A percentile compares a stretch with the other conserved stretches of the same genome.
Evolutionary conservation across 2,113 vertebrate species (phyloP).

Genomic region (Phylloscopus trochilus): DNA sequence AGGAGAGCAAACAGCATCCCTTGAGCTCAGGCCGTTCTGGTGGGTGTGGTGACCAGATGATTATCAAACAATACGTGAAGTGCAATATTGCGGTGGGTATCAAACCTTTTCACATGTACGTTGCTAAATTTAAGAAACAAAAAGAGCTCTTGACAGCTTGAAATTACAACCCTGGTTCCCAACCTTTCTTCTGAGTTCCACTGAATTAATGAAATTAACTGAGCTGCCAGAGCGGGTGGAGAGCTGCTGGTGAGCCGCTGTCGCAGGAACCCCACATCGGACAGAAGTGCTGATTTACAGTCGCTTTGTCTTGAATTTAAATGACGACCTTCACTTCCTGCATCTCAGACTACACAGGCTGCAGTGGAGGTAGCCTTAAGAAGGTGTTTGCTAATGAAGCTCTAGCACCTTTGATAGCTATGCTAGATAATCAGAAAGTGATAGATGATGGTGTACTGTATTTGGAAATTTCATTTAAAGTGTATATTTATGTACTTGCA

Average conservation of each 20-base stretch:
- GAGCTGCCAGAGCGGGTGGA: neutral
- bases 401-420: neutral
- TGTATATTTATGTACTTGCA: neutral
- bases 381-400: neutral
- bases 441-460: neutral
- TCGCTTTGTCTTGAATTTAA: neutral
- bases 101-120: fast-evolving
- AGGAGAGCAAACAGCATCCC: neutral
- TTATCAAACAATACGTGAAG: neutral
- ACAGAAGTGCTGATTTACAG: neutral
- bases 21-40: neutral
- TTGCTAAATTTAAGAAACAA: neutral
- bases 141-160: neutral
- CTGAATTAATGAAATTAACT: neutral
- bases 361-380: neutral
- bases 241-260: neutral
- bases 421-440: neutral
- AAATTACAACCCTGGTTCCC: neutral
- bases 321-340: neutral
- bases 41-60: neutral
- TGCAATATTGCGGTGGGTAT: neutral
- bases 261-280: neutral
- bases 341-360: neutral
- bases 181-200: neutral
- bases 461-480: neutral